Conservation (phyloP, 2,113 vertebrate species). For the Myotis yumanensis region DNA sequence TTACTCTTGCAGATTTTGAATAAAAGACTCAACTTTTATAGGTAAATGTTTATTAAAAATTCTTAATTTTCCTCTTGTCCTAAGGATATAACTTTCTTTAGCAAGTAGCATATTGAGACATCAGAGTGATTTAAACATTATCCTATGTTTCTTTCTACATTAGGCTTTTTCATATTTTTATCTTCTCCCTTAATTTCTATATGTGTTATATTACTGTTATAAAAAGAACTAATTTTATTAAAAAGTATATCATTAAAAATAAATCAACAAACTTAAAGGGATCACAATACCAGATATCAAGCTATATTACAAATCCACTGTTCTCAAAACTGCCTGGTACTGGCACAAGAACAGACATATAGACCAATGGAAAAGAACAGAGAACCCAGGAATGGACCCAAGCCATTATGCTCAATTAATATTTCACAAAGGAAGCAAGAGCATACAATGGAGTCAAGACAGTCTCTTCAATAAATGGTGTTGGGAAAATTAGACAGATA, state of each 20-base stretch:
- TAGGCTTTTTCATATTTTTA: background rate
- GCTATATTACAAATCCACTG: too few species aligned
- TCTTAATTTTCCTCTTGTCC: background rate
- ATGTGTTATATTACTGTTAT: background rate
- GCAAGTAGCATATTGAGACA: background rate
- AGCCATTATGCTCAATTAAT: too few species aligned
- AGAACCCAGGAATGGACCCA: too few species aligned
- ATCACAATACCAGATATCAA: too few species aligned
- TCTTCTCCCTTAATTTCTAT: background rate
- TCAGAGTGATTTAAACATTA: slow-evolving; percentile 8
- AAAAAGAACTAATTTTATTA: background rate
- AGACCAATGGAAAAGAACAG: too few species aligned
- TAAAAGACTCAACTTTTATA: background rate
- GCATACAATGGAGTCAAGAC: too few species aligned
- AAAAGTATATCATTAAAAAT: background rate
- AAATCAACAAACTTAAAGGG: background rate
- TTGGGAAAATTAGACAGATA: too few species aligned
- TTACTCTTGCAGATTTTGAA: background rate
- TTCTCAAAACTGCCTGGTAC: too few species aligned
- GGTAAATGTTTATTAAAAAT: background rate
- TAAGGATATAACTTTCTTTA: background rate
- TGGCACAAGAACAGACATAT: too few species aligned
- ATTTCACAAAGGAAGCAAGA: too few species aligned
- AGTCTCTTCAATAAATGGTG: too few species aligned
- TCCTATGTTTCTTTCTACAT: background rate